Evolutionary conservation across 2,113 vertebrate genomes (phyloP), one percentile per base, ranked within the genome.

Genomic region (Pelvicachromis taeniatus): DNA sequence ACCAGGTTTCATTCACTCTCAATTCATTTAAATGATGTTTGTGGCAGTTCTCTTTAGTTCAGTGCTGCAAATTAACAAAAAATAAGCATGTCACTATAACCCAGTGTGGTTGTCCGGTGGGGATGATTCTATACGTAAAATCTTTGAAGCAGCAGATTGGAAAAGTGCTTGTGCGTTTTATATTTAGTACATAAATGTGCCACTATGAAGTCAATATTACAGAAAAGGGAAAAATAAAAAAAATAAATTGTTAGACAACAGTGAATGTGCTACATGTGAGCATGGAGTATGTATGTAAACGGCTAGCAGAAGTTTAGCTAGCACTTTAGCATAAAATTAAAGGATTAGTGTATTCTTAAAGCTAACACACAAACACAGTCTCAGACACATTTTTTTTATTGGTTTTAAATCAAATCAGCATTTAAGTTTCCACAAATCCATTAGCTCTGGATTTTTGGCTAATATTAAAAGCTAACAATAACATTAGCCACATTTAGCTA

Each of bases 1-100:
- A 58, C 33, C 31, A 29, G 77, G 70, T 73, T 89, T 65, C 10
- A 80, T 88, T 95, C 85, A 86, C 85, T 38, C 2, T 93, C 80
- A 77, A 8, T 91, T 91, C 70, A 80, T 45, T 87, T 65, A 80
- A 90, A 89, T 91, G 68, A 86, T 50, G 56, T 14, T 35, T 1
- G 9, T 75, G 14, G 65, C 6, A 4, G 38, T 59, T 68, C 5
- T n/a, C 12, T 7, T 29, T 31, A 5, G 13, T 54, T 53, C 21
- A 19, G 14, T n/a, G n/a, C 38, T 38, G 8, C 10, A 59, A 58
- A 13, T 78, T 17, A 53, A 4, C 14, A 73, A 26, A 75, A 1
- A 4, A 23, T 26, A 16, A 29, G 48, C 16, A 31, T 13, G 68
- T 45, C 23, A 26, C 40, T 21, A 26, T 45, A 70, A 26, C 21